These are phyloP conservation scores for Colaptes auratus DNA, from an alignment of 2,113 vertebrate genomes.

Conservation along the genomic window DNA sequence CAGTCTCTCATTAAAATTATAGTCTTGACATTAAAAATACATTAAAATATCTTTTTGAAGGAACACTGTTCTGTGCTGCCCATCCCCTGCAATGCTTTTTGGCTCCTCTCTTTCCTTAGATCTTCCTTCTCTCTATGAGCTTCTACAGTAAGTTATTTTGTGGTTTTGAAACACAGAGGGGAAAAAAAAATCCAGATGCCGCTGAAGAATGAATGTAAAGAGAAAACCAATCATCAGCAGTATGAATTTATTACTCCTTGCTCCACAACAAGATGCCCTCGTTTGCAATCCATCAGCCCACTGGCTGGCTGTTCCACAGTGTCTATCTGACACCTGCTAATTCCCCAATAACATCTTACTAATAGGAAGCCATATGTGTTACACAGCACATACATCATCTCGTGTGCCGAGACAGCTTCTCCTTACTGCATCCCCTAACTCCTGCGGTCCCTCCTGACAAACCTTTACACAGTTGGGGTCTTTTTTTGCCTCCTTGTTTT, in stretches of 20 bases:
- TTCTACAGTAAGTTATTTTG: neutral
- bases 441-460: conserved; percentile 1
- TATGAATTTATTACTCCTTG: conserved; percentile 22
- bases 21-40: neutral
- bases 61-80: neutral
- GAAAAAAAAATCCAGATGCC: neutral
- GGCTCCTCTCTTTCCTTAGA: neutral
- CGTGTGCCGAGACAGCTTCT: conserved; percentile 1
- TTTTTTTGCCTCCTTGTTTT: conserved; percentile 38
- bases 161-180: neutral
- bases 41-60: neutral
- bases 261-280: conserved; percentile 3
- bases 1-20: neutral
- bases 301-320: neutral
- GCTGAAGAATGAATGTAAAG: neutral
- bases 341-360: conserved; percentile 20
- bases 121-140: neutral
- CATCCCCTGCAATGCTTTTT: neutral
- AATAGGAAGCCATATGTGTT: neutral
- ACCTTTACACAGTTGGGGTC: conserved; percentile 21
- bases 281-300: neutral
- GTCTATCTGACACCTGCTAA: conserved; percentile 32
- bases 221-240: neutral
- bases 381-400: neutral
- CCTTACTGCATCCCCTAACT: conserved; percentile 5